These are phyloP conservation scores for Clinocottus analis DNA, from an alignment of 2,113 vertebrate genomes.

Conservation along the genomic window DNA sequence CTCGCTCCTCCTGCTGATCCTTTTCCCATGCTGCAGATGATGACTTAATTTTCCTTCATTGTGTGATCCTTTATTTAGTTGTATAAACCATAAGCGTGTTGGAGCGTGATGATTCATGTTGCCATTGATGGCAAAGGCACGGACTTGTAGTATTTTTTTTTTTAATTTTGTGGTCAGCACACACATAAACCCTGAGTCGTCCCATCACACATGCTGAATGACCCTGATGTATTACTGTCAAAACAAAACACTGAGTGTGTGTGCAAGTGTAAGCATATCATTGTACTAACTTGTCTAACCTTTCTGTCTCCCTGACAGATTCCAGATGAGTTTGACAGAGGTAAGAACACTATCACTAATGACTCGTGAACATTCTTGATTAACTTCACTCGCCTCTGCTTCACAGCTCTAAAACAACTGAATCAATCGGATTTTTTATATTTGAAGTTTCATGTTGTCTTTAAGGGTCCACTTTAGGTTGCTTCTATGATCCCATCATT, in stretches of 20 bases:
- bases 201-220: neutral
- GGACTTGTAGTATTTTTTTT: neutral
- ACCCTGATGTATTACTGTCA: neutral
- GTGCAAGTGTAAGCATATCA: neutral
- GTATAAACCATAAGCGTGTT: neutral
- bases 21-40: neutral
- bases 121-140: no score
- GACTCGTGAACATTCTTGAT: neutral
- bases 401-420: neutral
- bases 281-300: conserved; percentile 19
- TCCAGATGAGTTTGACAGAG: conserved; percentile 92
- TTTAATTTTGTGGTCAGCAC: neutral
- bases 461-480: no score
- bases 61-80: neutral
- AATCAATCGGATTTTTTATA: neutral
- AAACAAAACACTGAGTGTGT: neutral
- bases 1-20: neutral
- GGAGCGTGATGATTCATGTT: no score
- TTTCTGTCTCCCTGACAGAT: conserved; percentile 80
- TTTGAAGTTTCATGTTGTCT: neutral
- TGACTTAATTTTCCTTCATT: neutral
- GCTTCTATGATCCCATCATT: neutral
- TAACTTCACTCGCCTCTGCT: neutral
- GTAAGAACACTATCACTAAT: conserved; percentile 79
- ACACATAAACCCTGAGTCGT: neutral